A percentile compares a stretch with the other conserved stretches of the same genome.
Conservation (phyloP, 2,888 invertebrate genomes). For the Campoplex capitator region DNA sequence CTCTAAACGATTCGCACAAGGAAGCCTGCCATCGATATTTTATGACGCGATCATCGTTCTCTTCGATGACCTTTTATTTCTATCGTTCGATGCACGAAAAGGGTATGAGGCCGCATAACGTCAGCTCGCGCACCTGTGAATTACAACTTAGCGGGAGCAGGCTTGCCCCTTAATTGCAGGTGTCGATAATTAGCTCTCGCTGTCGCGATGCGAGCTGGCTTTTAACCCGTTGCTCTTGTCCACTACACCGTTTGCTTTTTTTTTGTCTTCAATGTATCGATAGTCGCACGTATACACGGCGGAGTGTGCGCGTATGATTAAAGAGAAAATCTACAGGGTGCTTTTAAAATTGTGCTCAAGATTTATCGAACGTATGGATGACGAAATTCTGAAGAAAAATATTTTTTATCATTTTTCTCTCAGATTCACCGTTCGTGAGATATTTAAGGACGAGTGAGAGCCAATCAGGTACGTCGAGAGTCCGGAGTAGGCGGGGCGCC, state of each 20-base stretch:
- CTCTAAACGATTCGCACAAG: background rate
- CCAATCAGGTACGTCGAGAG: background rate
- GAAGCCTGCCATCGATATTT: background rate
- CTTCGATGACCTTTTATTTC: conserved; percentile 6
- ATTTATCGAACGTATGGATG: too few species aligned
- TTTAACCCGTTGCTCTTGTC: background rate
- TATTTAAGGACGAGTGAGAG: background rate
- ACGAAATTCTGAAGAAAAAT: background rate
- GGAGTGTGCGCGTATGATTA: background rate
- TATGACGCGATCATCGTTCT: background rate
- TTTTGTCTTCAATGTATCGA: conserved; percentile 1
- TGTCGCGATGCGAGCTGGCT: conserved; percentile 16
- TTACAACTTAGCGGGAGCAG: conserved; percentile 23
- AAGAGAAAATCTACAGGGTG: background rate
- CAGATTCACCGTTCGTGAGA: background rate
- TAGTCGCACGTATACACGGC: background rate
- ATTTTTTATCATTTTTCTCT: background rate
- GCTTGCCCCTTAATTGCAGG: conserved; percentile 56
- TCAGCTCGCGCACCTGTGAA: conserved; percentile 38
- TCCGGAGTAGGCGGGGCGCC: background rate
- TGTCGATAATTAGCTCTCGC: conserved; percentile 58
- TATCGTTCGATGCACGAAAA: conserved; percentile 1
- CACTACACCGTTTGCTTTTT: background rate
- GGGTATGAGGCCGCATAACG: conserved; percentile 19
- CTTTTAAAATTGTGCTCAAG: background rate